Conservation (phyloP, 2,888 invertebrate genomes). For the Ochropleura plecta region DNA sequence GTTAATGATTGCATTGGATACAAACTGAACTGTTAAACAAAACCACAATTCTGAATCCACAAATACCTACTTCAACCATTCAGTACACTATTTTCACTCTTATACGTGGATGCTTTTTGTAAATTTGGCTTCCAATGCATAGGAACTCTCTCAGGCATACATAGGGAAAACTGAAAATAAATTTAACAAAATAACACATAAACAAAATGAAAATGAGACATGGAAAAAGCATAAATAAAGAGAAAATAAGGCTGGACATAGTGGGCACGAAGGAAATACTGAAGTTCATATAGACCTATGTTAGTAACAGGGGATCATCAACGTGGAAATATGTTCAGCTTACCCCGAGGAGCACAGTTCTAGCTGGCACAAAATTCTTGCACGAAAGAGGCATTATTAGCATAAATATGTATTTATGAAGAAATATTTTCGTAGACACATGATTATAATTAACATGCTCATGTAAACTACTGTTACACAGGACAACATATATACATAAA, state of each 20-base stretch:
- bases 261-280: constrained; percentile 9
- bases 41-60: constrained; percentile 75
- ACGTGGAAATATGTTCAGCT: constrained; percentile 30
- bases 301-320: not conserved
- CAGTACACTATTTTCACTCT: constrained; percentile 91
- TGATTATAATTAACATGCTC: constrained; percentile 85
- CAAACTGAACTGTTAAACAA: constrained; percentile 74
- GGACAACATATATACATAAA: constrained; percentile 82
- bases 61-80: constrained; percentile 90
- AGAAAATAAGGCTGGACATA: constrained; percentile 4
- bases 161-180: constrained; percentile 90
- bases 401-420: constrained; percentile 55
- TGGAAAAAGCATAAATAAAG: constrained; percentile 56
- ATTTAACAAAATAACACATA: constrained; percentile 78
- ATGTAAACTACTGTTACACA: constrained; percentile 82
- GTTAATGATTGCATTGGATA: constrained; percentile 70
- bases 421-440: constrained; percentile 61
- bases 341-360: constrained; percentile 24
- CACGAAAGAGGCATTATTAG: constrained; percentile 50
- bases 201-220: constrained; percentile 69
- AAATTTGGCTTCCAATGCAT: constrained; percentile 91
- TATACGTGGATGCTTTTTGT: constrained; percentile 90
- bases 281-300: constrained; percentile 7
- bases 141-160: constrained; percentile 90
- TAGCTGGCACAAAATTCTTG: constrained; percentile 45